Percentiles rank a stretch among this genome's conserved stretches.
Evolutionary conservation across 2,888 invertebrate genomes (phyloP).

Genomic region (Serripes groenlandicus): DNA sequence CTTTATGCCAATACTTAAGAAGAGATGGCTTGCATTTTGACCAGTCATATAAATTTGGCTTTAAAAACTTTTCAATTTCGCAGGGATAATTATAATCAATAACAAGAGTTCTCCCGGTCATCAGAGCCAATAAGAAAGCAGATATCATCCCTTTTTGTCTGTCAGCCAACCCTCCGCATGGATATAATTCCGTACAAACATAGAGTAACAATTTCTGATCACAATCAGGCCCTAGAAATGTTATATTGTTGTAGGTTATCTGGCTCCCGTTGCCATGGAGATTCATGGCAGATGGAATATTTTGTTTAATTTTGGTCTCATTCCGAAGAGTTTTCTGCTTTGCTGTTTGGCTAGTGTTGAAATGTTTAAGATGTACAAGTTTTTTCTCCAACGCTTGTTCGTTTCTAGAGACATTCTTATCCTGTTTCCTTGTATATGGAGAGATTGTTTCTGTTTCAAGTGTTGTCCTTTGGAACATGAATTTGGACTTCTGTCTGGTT

Average conservation of each 20-base stretch:
- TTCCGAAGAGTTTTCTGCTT: too few relatives aligned
- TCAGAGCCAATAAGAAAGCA: conserved; percentile 28
- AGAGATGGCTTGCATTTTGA: conserved; percentile 16
- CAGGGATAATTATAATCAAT: conserved; percentile 33
- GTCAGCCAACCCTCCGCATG: conserved; percentile 51
- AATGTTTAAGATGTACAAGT: too few relatives aligned
- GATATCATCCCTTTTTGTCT: conserved; percentile 48
- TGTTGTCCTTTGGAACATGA: too few relatives aligned
- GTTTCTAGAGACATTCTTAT: too few relatives aligned
- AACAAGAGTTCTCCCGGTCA: conserved; percentile 35
- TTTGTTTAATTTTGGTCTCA: too few relatives aligned
- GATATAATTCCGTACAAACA: neutral
- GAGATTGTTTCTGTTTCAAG: too few relatives aligned
- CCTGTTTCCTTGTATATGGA: too few relatives aligned
- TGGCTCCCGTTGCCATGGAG: too few relatives aligned
- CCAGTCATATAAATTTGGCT: conserved; percentile 41
- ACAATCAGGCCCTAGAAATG: neutral
- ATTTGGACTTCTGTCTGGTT: too few relatives aligned
- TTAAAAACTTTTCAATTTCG: conserved; percentile 18
- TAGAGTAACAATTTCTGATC: conserved; percentile 18
- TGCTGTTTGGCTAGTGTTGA: too few relatives aligned
- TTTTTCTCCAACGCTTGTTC: too few relatives aligned
- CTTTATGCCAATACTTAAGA: neutral
- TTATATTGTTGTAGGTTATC: neutral
- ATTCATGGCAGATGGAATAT: too few relatives aligned